Conservation (phyloP, 2,113 vertebrate species). For the Arothron firmamentum region DNA sequence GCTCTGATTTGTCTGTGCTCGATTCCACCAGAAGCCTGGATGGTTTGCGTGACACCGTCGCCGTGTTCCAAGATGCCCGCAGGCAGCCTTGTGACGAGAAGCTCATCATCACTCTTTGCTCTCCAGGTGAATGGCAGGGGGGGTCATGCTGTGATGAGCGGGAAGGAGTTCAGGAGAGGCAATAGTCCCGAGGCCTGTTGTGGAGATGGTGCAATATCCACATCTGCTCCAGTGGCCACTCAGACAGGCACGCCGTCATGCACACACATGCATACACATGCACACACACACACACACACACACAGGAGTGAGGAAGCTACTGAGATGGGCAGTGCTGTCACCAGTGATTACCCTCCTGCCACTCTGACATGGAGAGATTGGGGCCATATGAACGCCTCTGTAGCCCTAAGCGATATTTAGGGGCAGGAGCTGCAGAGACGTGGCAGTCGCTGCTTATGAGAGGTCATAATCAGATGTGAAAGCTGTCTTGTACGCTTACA, state of each 20-base stretch:
- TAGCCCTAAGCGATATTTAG: conserved; percentile 70
- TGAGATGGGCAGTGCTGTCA: conserved; percentile 68
- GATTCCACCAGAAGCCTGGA: conserved; percentile 51
- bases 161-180: conserved; percentile 22
- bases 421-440: conserved; percentile 56
- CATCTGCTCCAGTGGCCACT: conserved; percentile 49
- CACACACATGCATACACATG: conserved; percentile 10
- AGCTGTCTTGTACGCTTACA: conserved; percentile 72
- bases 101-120: conserved; percentile 50
- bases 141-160: conserved; percentile 38
- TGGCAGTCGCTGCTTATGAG: conserved; percentile 59
- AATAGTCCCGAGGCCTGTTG: conserved; percentile 48
- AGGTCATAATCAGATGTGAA: conserved; percentile 74
- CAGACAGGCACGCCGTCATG: conserved; percentile 13
- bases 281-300: conserved; percentile 21
- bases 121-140: conserved; percentile 57
- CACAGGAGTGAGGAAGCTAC: conserved; percentile 37
- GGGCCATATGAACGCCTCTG: conserved; percentile 60
- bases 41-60: conserved; percentile 56
- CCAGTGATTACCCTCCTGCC: conserved; percentile 62
- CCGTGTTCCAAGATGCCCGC: conserved; percentile 48
- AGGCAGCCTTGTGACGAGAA: conserved; percentile 54
- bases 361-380: conserved; percentile 64
- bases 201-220: conserved; percentile 49
- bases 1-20: conserved; percentile 47